Evolutionary conservation across 1,140 invertebrate genomes (phyloP).

Genomic region (Harlomillsia oculata): DNA sequence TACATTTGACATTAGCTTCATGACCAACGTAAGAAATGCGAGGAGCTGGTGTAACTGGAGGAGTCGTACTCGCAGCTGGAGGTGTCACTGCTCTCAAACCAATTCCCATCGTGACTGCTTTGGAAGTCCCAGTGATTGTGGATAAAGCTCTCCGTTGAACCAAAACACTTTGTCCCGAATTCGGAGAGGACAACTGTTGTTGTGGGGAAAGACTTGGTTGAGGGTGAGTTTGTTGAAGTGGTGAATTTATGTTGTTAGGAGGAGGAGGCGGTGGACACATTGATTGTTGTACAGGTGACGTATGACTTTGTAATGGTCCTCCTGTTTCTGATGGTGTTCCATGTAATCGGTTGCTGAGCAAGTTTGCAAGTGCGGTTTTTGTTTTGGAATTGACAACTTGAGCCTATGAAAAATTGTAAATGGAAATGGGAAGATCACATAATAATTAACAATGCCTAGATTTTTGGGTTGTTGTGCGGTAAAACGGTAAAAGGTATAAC

Average conservation of each 20-base stretch:
- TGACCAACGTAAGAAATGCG: slow-evolving; percentile 83
- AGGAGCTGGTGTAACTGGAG: slow-evolving; percentile 27
- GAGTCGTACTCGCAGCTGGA: background rate
- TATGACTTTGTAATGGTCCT: slow-evolving; percentile 41
- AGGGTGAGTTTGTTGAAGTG: slow-evolving; percentile 34
- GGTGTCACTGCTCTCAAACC: background rate
- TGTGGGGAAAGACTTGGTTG: slow-evolving; percentile 38
- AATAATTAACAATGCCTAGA: too few species aligned
- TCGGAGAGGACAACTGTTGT: slow-evolving; percentile 41
- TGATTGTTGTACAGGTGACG: slow-evolving; percentile 21
- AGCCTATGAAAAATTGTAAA: slow-evolving; percentile 2
- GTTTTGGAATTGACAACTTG: slow-evolving; percentile 75
- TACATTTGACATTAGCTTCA: slow-evolving; percentile 69
- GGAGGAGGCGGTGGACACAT: slow-evolving; percentile 35
- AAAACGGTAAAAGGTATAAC: too few species aligned
- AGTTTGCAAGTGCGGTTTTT: slow-evolving; percentile 88
- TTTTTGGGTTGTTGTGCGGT: too few species aligned
- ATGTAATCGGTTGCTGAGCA: slow-evolving; percentile 79
- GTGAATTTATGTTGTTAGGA: slow-evolving; percentile 20
- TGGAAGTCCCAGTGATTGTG: slow-evolving; percentile 16
- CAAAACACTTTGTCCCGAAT: slow-evolving; percentile 24
- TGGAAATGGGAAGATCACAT: too few species aligned
- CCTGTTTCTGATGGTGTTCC: slow-evolving; percentile 44
- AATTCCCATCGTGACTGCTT: slow-evolving; percentile 12
- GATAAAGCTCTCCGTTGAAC: slow-evolving; percentile 18